Evolutionary conservation across 2,797 vertebrate genomes (phyloP).

Genomic region (Choloepus didactylus): DNA sequence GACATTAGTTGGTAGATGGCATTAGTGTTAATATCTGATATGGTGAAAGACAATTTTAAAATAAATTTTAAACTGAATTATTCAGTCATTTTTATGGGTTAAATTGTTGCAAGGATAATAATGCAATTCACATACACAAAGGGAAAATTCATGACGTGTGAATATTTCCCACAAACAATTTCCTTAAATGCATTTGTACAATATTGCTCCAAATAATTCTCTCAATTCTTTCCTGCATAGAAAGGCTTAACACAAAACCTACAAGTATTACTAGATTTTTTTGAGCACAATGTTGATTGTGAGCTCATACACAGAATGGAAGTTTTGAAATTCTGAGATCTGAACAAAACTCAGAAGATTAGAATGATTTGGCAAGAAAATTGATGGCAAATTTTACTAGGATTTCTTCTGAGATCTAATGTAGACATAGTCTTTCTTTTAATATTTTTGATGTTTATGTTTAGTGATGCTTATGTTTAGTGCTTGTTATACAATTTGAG

Average conservation of each 20-base stretch:
- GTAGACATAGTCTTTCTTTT: neutral
- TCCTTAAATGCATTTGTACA: neutral
- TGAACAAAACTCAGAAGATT: neutral
- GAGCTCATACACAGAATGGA: neutral
- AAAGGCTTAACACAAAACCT: neutral
- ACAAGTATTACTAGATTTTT: neutral
- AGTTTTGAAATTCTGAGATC: neutral
- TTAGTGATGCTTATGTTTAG: neutral
- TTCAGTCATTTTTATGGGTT: conserved; percentile 5
- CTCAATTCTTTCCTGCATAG: neutral
- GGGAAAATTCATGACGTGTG: neutral
- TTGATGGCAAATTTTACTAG: neutral
- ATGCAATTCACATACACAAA: neutral
- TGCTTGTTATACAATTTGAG: neutral
- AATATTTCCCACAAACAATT: neutral
- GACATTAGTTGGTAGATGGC: neutral
- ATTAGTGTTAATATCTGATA: neutral
- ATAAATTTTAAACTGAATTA: neutral
- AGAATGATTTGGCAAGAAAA: neutral
- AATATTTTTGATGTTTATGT: neutral
- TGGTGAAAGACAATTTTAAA: conserved; percentile 33
- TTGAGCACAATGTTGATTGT: neutral
- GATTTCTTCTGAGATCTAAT: neutral
- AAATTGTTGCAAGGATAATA: neutral
- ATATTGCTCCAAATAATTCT: neutral